Evolutionary conservation across 2,888 invertebrate species (phyloP).

Genomic region (Marronus borbonicus): DNA sequence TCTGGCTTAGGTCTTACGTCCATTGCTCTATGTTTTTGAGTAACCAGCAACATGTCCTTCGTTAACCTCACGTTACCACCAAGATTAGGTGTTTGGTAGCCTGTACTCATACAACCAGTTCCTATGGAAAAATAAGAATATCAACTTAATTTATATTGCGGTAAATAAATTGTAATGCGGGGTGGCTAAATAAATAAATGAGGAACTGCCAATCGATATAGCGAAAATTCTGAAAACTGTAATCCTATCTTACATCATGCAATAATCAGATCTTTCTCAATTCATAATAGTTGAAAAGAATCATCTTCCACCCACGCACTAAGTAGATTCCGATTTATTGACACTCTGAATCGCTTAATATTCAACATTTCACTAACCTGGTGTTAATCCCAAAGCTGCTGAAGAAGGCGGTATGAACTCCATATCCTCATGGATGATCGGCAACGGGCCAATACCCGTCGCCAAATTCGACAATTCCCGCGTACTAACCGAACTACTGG

Average conservation of each 20-base stretch:
- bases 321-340: background rate
- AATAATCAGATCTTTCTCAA: too few relatives aligned
- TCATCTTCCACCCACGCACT: too few relatives aligned
- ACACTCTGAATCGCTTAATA: too few relatives aligned
- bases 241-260: too few relatives aligned
- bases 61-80: slow-evolving; percentile 77
- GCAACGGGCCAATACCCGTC: slow-evolving; percentile 73
- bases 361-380: slow-evolving; percentile 60
- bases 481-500: slow-evolving; percentile 66
- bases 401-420: slow-evolving; percentile 74
- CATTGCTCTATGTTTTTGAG: slow-evolving; percentile 79
- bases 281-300: too few relatives aligned
- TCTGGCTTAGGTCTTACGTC: slow-evolving; percentile 79
- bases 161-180: too few relatives aligned
- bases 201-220: too few relatives aligned
- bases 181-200: too few relatives aligned
- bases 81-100: slow-evolving; percentile 70
- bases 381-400: slow-evolving; percentile 63
- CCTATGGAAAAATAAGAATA: slow-evolving; percentile 55
- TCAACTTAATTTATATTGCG: too few relatives aligned
- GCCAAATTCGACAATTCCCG: slow-evolving; percentile 66
- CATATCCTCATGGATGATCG: slow-evolving; percentile 90
- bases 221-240: too few relatives aligned
- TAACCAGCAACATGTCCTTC: slow-evolving; percentile 85
- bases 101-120: slow-evolving; percentile 69